Evolutionary conservation across 2,888 invertebrate species (phyloP), one percentile per base, ranked within the genome.

Genomic region (Xestia rhomboidea): DNA sequence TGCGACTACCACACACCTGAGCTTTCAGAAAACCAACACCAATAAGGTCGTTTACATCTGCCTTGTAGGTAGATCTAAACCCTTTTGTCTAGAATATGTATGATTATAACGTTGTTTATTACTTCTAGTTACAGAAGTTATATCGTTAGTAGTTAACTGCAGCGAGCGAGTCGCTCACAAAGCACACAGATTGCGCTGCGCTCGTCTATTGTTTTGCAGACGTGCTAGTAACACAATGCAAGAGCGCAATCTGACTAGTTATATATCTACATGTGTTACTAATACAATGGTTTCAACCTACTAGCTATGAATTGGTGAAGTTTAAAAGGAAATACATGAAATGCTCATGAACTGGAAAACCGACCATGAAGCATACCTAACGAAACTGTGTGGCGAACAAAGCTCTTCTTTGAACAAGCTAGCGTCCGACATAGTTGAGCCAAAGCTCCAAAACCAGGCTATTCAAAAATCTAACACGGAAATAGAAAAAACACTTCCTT

Each of bases 181-280:
- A 38, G 30, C 49, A 41, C 24, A 15, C 10, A 54, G 70, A 71
- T 21, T 11, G 38, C 15, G 34, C n/a, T 11, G 38, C 15, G 44
- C n/a, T 68, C 44, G 21, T 18, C n/a, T 57, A 46, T 70, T 80
- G 81, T 80, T 46, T 38, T 7, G 46, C 38, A 70, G 57, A 21
- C 38, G 15, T 7, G n/a, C 54, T 13, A n/a, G 34, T n/a, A 11
- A 24, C 30, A 78, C 54, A 57, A 27, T 24, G 46, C 44, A 15
- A 60, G 13, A 70, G 38, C 30, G 38, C 30, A 30, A 46, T 38
- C 54, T 34, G 15, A 49, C 13, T 4, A 38, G 27, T 27, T 27
- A 41, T 51, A 69, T 21, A 38, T 30, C 15, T n/a, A 41, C 64
- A 41, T 64, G 41, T 41, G 34, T n/a, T n/a, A 38, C 34, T 38